These are phyloP conservation scores for Abrostola tripartita DNA, from an alignment of 2,888 invertebrate genomes.

Conservation along the genomic window DNA sequence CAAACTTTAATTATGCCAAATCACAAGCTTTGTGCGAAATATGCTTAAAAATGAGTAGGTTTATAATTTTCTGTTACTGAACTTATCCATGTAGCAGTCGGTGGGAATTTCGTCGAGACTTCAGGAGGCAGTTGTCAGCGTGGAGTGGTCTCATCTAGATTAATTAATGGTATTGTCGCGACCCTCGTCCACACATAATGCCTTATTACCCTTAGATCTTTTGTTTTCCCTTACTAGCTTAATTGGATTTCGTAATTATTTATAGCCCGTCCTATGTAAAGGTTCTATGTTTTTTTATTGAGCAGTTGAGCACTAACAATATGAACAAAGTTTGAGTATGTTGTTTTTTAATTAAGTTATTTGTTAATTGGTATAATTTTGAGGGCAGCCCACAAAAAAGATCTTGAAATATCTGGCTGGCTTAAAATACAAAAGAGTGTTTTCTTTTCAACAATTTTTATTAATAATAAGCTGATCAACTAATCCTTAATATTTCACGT, in stretches of 20 bases:
- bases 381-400: too few relatives aligned
- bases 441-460: constrained; percentile 25
- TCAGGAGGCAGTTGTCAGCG: constrained; percentile 38
- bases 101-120: constrained; percentile 42
- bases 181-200: constrained; percentile 45
- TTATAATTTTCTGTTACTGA: background rate
- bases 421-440: background rate
- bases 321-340: too few relatives aligned
- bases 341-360: too few relatives aligned
- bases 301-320: background rate
- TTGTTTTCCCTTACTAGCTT: constrained; percentile 22
- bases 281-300: background rate
- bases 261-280: constrained; percentile 1
- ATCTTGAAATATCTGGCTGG: too few relatives aligned
- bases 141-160: constrained; percentile 30
- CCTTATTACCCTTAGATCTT: constrained; percentile 12
- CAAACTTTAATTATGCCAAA: too few relatives aligned
- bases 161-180: constrained; percentile 46
- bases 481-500: constrained; percentile 16
- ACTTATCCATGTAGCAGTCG: constrained; percentile 7
- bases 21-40: too few relatives aligned
- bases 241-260: constrained; percentile 27
- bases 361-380: too few relatives aligned
- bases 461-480: too few relatives aligned
- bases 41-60: too few relatives aligned